These are phyloP conservation scores for Xanthorhoe designata DNA, from an alignment of 2,888 invertebrate species.

Conservation along the genomic window DNA sequence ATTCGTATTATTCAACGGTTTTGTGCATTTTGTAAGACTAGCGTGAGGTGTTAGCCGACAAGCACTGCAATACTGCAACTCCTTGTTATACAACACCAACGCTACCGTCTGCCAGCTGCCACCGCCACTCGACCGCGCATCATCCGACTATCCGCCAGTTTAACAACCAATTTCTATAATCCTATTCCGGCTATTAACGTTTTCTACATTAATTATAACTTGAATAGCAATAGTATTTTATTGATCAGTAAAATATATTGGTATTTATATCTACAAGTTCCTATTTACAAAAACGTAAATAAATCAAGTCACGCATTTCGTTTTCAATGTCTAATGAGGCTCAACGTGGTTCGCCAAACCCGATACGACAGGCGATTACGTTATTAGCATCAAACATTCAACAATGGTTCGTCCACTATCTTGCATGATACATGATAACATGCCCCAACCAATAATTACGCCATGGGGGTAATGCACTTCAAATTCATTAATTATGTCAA, in stretches of 20 bases:
- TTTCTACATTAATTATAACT: conserved; percentile 24
- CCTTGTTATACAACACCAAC: conserved; percentile 47
- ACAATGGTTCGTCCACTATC: conserved; percentile 8
- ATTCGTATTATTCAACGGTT: conserved; percentile 46
- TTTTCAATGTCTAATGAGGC: conserved; percentile 11
- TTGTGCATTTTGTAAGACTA: conserved; percentile 54
- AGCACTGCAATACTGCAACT: conserved; percentile 42
- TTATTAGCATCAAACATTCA: conserved; percentile 19
- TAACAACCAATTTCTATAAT: conserved; percentile 16
- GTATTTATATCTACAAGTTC: background rate
- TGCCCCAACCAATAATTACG: conserved; percentile 7
- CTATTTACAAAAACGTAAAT: background rate
- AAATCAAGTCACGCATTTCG: conserved; percentile 7
- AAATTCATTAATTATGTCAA: conserved; percentile 18
- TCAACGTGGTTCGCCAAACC: no score
- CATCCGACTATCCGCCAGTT: conserved; percentile 20
- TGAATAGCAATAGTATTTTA: conserved; percentile 5
- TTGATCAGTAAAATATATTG: background rate
- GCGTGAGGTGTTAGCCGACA: conserved; percentile 34
- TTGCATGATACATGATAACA: conserved; percentile 11
- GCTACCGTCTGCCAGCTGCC: conserved; percentile 11
- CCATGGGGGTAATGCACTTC: conserved; percentile 22
- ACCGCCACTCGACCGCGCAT: conserved; percentile 26
- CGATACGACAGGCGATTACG: background rate
- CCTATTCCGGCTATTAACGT: conserved; percentile 27